These are phyloP conservation scores for Arrhamphus sclerolepis DNA, from an alignment of 2,797 vertebrate genomes.

Conservation along the genomic window DNA sequence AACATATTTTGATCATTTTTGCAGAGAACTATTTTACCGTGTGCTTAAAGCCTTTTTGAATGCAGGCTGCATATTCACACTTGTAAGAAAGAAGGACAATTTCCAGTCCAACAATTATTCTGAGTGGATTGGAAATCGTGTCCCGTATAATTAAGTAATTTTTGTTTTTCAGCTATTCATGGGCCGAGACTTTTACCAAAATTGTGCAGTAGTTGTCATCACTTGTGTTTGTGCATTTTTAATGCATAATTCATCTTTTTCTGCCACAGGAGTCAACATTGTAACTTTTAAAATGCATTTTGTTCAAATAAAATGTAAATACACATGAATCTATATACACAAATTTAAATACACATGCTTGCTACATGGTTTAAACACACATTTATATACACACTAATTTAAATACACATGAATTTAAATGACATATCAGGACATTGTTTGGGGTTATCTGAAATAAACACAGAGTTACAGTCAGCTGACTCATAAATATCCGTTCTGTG, in stretches of 20 bases:
- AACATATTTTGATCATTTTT: conserved; percentile 26
- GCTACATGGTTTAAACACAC: too few relatives aligned
- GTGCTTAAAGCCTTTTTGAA: conserved; percentile 1
- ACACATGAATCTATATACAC: too few relatives aligned
- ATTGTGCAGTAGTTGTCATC: background rate
- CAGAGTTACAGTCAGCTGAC: too few relatives aligned
- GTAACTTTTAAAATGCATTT: too few relatives aligned
- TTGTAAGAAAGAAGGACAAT: background rate
- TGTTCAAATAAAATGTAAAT: too few relatives aligned
- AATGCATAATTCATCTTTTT: background rate
- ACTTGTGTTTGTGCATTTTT: background rate
- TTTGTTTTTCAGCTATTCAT: background rate
- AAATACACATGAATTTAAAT: too few relatives aligned
- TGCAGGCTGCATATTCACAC: background rate
- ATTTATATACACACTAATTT: too few relatives aligned
- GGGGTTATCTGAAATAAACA: too few relatives aligned
- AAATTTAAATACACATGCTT: too few relatives aligned
- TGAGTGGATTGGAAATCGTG: background rate
- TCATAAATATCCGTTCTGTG: too few relatives aligned
- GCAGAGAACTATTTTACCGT: conserved; percentile 3
- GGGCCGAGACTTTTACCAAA: background rate
- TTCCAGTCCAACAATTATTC: background rate
- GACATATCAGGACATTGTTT: too few relatives aligned
- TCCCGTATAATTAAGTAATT: background rate
- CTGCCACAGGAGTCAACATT: background rate